phyloP scores from a whole-genome alignment of 2,888 invertebrate species.

The Gymnosoma rotundatum region DNA sequence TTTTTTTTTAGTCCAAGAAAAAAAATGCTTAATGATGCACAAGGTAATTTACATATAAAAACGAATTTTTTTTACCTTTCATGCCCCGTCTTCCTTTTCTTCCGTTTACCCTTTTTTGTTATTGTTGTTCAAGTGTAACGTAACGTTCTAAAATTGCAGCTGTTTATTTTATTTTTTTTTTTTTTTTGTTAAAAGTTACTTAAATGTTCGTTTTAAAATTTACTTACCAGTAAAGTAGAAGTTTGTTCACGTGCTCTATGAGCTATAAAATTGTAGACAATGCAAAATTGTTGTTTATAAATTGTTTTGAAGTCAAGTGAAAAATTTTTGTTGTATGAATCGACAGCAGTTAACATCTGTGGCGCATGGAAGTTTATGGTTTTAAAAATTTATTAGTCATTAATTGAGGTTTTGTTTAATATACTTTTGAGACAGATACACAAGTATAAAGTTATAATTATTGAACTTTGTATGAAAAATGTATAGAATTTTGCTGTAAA shows the following conservation, averaged over 20 bases:
- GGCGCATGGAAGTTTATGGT: neutral
- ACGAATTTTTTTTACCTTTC: slow-evolving; percentile 30
- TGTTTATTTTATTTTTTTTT: slow-evolving; percentile 30
- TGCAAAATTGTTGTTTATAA: slow-evolving; percentile 34
- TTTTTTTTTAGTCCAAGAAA: slow-evolving; percentile 41
- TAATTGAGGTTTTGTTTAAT: slow-evolving; percentile 1
- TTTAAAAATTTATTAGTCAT: slow-evolving; percentile 34
- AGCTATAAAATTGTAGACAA: slow-evolving; percentile 55
- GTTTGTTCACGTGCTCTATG: slow-evolving; percentile 46
- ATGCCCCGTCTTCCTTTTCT: neutral
- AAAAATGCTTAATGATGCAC: slow-evolving; percentile 65
- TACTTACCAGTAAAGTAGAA: slow-evolving; percentile 1
- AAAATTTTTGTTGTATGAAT: slow-evolving; percentile 47
- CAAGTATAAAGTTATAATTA: neutral
- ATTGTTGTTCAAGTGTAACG: slow-evolving; percentile 46
- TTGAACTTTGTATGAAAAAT: neutral
- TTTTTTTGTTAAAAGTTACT: slow-evolving; percentile 18
- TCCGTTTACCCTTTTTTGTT: slow-evolving; percentile 42
- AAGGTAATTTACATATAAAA: slow-evolving; percentile 55
- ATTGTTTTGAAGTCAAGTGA: slow-evolving; percentile 49
- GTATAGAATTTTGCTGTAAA: too few relatives aligned
- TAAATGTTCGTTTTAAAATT: slow-evolving; percentile 17
- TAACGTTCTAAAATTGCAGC: slow-evolving; percentile 63
- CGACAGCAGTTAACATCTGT: slow-evolving; percentile 45
- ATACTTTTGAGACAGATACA: slow-evolving; percentile 11